These are phyloP conservation scores for Apostichopus parvimensis DNA, from an alignment of 35 echinoderm and acorn worm genomes.

Conservation along the genomic window DNA sequence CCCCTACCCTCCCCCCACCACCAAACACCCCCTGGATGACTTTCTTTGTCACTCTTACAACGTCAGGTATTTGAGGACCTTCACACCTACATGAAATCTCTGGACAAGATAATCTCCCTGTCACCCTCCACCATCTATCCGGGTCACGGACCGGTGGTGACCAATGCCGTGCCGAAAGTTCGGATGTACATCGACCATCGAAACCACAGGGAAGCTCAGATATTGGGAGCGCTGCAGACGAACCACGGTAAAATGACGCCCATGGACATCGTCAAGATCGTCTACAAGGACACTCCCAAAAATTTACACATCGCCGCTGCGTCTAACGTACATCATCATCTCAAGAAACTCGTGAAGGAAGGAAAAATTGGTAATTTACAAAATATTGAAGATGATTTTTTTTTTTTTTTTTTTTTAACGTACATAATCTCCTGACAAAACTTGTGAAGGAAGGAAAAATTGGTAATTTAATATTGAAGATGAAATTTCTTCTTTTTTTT, in stretches of 20 bases:
- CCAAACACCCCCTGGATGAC: too few species aligned
- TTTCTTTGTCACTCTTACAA: neutral
- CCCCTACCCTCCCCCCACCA: too few species aligned
- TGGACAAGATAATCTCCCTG: slow-evolving; percentile 67
- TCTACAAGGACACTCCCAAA: slow-evolving; percentile 73
- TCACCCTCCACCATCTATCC: slow-evolving; percentile 75
- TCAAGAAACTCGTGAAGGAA: slow-evolving; percentile 89
- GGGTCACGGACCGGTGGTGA: slow-evolving; percentile 85
- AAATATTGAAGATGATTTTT: too few species aligned
- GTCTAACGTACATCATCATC: slow-evolving; percentile 87
- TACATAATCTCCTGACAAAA: slow-evolving; percentile 85
- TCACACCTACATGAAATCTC: slow-evolving; percentile 92
- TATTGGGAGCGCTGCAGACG: slow-evolving; percentile 58
- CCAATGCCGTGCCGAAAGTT: slow-evolving; percentile 70
- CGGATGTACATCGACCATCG: slow-evolving; percentile 94
- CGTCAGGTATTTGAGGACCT: slow-evolving; percentile 96
- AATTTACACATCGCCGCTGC: slow-evolving; percentile 68
- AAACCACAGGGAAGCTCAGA: slow-evolving; percentile 91
- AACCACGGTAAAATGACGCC: slow-evolving; percentile 54
- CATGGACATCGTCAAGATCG: slow-evolving; percentile 94
- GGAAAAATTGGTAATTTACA: slow-evolving; percentile 62
- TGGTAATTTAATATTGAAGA: slow-evolving; percentile 9
- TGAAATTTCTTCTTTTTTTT: neutral
- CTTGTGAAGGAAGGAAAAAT: slow-evolving; percentile 86
- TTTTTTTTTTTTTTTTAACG: slow-evolving; percentile 42